A percentile compares a stretch with the other conserved stretches of the same genome.
Conservation (phyloP, 2,888 invertebrate genomes). For the Melipona beecheii region DNA sequence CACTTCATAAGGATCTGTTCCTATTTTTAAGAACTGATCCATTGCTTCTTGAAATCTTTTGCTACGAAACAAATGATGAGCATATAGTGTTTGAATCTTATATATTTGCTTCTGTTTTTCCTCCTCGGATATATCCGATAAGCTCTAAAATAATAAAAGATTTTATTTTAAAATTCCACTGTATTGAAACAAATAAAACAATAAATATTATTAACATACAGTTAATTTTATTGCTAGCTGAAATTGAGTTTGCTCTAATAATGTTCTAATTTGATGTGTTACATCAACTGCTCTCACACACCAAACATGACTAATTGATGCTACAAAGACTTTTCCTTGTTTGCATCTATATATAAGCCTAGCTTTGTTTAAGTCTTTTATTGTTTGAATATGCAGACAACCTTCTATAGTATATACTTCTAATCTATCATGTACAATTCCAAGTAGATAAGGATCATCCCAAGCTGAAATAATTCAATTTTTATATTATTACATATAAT, state of each 20-base stretch:
- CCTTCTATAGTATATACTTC: constrained; percentile 95
- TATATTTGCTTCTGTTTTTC: constrained; percentile 92
- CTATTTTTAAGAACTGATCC: constrained; percentile 94
- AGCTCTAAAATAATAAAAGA: constrained; percentile 86
- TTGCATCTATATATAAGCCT: constrained; percentile 90
- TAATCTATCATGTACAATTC: constrained; percentile 92
- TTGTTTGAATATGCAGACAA: constrained; percentile 91
- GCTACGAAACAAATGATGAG: constrained; percentile 95
- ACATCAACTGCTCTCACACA: constrained; percentile 92
- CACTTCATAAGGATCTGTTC: constrained; percentile 97
- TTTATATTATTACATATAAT: constrained; percentile 6
- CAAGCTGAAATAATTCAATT: constrained; percentile 87
- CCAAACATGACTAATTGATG: constrained; percentile 95
- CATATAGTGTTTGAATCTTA: constrained; percentile 95
- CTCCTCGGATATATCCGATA: constrained; percentile 92
- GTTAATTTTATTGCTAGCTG: constrained; percentile 96
- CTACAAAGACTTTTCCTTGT: constrained; percentile 93
- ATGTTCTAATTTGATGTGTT: constrained; percentile 92
- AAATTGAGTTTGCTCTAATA: constrained; percentile 96
- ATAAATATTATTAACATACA: constrained; percentile 85
- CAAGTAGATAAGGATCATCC: constrained; percentile 97
- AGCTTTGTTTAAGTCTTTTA: constrained; percentile 91
- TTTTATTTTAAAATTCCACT: not conserved
- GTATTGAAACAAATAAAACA: not conserved
- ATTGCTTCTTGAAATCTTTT: constrained; percentile 96